phyloP scores from a whole-genome alignment of 2,797 vertebrate genomes.

The Hydrocynus forskahlii region DNA sequence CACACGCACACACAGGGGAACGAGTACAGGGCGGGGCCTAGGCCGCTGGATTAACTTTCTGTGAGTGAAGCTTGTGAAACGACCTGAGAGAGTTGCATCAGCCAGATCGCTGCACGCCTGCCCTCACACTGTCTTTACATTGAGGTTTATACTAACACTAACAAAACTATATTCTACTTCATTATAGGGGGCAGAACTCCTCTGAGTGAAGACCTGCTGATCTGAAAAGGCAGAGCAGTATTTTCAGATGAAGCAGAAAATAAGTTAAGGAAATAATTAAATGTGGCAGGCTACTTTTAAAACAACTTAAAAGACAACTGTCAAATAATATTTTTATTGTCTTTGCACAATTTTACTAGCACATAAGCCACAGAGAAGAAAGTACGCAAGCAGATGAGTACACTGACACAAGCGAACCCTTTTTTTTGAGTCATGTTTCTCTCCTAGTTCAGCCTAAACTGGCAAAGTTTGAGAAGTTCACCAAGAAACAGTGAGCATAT shows the following conservation, averaged over 20 bases:
- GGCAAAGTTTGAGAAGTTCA: too few relatives aligned
- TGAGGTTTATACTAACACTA: background rate
- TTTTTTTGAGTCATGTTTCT: background rate
- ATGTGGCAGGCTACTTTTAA: background rate
- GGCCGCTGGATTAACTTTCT: conserved; percentile 27
- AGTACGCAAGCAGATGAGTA: background rate
- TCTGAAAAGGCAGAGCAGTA: background rate
- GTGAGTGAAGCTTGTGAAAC: conserved; percentile 62
- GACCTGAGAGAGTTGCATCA: conserved; percentile 74
- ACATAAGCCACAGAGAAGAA: background rate
- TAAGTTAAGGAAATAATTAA: background rate
- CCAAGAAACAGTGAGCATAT: too few relatives aligned
- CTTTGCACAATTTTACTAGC: background rate
- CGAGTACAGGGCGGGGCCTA: conserved; percentile 32
- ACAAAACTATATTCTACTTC: background rate
- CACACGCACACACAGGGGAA: conserved; percentile 20
- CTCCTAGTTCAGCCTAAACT: background rate
- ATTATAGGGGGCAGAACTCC: background rate
- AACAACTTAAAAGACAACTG: background rate
- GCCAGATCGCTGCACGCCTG: conserved; percentile 57
- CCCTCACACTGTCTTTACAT: conserved; percentile 17
- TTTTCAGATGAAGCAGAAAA: background rate
- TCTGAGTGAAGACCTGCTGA: background rate
- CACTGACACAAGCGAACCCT: background rate
- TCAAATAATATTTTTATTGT: background rate